Evolutionary conservation across 2,797 vertebrate genomes (phyloP), one percentile per base, ranked within the genome.

Genomic region (Hafferia zeledoni): DNA sequence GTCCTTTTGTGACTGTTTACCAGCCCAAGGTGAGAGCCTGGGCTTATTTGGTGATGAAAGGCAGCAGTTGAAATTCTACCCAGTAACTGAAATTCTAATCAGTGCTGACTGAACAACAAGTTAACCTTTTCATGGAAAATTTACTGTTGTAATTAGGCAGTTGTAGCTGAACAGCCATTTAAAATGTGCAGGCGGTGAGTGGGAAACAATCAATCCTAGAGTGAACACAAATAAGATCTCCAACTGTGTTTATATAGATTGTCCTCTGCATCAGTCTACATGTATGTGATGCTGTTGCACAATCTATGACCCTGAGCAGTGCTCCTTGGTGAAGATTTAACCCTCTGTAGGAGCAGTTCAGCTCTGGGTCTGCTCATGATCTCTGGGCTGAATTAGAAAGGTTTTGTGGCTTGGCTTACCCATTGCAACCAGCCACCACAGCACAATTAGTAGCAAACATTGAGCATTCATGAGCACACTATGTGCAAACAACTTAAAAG

Each of bases 161-260:
- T 11, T 76, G 37, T 65, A 72, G 41, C 57, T 83, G 30, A 50
- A 19, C 0, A 2, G 46, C 65, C 74, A 52, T 91, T 88, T 69
- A 46, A 76, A 76, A 76, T 11, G 44, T 23, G 76, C 74, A 67
- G 35, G 67, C 50, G 82, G 64, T 5, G 11, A 84, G 22, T 35
- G 24, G 69, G 78, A 87, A 71, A 49, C 47, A 79, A 89, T 95
- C 85, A 87, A 43, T 91, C 39, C 53, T 74, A 72, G 30, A 85
- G 92, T 61, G 87, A 78, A 27, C 31, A 50, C 76, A 72, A 80
- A 35, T 64, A 77, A 94, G 46, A 86, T 91, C 76, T 83, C 93
- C 93, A 88, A 6, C 93, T 86, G 90, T 63, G 74, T 59, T 71
- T n/a, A 5, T 76, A 94, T 12, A 60, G 88, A 92, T 56, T 67